Evolutionary conservation across 2,888 invertebrate species (phyloP).

Genomic region (Nebria brevicollis): DNA sequence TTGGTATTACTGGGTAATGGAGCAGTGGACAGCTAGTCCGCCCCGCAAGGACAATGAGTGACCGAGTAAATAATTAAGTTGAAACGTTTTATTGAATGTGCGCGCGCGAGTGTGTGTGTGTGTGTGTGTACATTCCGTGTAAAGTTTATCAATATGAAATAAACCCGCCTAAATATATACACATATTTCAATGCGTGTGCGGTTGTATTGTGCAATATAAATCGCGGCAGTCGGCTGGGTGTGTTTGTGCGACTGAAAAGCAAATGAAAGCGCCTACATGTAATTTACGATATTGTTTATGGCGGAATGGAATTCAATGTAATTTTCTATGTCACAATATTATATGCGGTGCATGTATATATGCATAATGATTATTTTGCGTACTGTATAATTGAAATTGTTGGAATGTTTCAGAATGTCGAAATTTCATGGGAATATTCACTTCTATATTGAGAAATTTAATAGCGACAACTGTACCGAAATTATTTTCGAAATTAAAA

Average conservation of each 20-base stretch:
- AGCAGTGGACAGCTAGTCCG: too few relatives aligned
- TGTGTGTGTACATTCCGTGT: constrained; percentile 17
- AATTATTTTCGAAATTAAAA: too few relatives aligned
- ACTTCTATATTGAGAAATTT: constrained; percentile 5
- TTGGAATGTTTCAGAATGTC: constrained; percentile 21
- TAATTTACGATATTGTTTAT: constrained; percentile 42
- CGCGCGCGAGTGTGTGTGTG: not conserved
- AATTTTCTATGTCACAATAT: constrained; percentile 41
- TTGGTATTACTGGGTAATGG: too few relatives aligned
- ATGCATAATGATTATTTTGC: constrained; percentile 21
- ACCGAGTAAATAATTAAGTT: constrained; percentile 37
- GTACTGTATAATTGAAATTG: constrained; percentile 35
- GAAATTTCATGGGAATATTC: constrained; percentile 19
- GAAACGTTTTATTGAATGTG: constrained; percentile 33
- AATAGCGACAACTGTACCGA: too few relatives aligned
- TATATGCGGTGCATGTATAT: constrained; percentile 26
- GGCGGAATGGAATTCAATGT: constrained; percentile 43
- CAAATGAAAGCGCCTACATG: constrained; percentile 41
- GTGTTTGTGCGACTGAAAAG: constrained; percentile 21
- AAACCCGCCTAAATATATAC: constrained; percentile 28
- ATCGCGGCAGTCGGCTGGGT: constrained; percentile 26
- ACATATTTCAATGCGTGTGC: constrained; percentile 7
- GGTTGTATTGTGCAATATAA: constrained; percentile 3
- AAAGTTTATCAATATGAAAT: constrained; percentile 46
- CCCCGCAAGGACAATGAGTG: not conserved